Evolutionary conservation across 2,888 invertebrate species (phyloP).

Genomic region (Silvanus unidentatus): DNA sequence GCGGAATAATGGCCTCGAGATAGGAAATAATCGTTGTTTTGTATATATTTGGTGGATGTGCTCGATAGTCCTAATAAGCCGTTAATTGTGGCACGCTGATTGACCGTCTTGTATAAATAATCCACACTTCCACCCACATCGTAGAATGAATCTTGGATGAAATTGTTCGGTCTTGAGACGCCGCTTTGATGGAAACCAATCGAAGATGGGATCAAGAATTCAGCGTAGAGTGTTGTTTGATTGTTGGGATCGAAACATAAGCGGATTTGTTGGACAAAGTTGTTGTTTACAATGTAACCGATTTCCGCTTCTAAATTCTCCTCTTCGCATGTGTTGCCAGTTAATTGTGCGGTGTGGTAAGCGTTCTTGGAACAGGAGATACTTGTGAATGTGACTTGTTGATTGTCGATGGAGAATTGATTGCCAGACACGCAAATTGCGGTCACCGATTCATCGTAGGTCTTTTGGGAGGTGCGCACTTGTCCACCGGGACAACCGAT

Average conservation of each 20-base stretch:
- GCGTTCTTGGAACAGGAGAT: slow-evolving; percentile 46
- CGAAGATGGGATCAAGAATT: slow-evolving; percentile 46
- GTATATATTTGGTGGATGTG: slow-evolving; percentile 45
- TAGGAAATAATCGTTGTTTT: slow-evolving; percentile 43
- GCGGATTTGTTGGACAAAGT: slow-evolving; percentile 48
- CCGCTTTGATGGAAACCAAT: slow-evolving; percentile 49
- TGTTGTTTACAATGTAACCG: slow-evolving; percentile 48
- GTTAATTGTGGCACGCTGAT: slow-evolving; percentile 36
- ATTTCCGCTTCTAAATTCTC: slow-evolving; percentile 49
- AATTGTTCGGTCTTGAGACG: slow-evolving; percentile 49
- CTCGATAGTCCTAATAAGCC: slow-evolving; percentile 29
- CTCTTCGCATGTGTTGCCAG: slow-evolving; percentile 44
- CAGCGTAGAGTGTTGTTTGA: slow-evolving; percentile 51
- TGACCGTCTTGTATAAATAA: slow-evolving; percentile 33
- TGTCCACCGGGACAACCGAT: background rate
- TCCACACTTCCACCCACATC: slow-evolving; percentile 35
- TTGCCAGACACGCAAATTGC: slow-evolving; percentile 30
- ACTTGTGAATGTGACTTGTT: slow-evolving; percentile 38
- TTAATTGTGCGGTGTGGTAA: slow-evolving; percentile 42
- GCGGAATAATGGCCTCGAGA: slow-evolving; percentile 59
- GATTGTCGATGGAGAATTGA: slow-evolving; percentile 22
- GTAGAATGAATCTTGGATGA: slow-evolving; percentile 48
- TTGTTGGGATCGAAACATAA: slow-evolving; percentile 52
- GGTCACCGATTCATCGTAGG: background rate
- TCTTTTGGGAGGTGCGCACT: too few species aligned